Base-by-base conservation (phyloP, 2,888 invertebrate genomes). In the Ctenicera cuprea region DNA sequence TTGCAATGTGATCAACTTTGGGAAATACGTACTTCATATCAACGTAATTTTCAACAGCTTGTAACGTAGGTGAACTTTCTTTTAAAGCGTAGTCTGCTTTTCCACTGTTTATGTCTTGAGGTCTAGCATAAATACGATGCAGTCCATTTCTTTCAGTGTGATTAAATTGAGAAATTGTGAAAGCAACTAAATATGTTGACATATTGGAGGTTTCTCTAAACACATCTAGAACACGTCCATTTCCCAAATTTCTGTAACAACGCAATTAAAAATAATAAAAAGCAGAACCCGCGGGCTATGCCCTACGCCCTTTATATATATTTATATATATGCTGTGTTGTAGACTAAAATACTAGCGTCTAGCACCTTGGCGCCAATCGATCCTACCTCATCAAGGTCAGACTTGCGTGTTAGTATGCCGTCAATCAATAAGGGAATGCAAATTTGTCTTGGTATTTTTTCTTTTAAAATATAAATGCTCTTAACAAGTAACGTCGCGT, bases 161-260 rank as follows among this genome's bases (percentile, higher is more conserved):
- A 0, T 54, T 90, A 80, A 95, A 95, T 83, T 96, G 94, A 0
- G 94, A 94, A 16, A 97, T 92, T 0, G 94, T 91, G 82, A 95
- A 95, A 0, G 97, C 97, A 0, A 97, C 92, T 30, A 97, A 87
- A 82, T 97, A 97, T 0, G 96, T 95, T 12, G 95, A 95, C 95
- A 96, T 97, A 20, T 80, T 33, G 0, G 90, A 90, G 0, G 91
- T 88, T 30, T 63, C 64, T 37, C 43, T 30, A 37, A 33, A 73
- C 3, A 38, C 33, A 20, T 73, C 73, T 18, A 37, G 3, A 61
- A 37, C 41, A 37, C 45, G 8, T 1, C 22, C 45, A 43, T 59
- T 41, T 18, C 37, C 64, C 16, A 64, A 33, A 61, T 68, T 20
- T 48, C 68, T 68, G 45, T 43, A 43, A 66, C 20, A 38, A n/a